phyloP scores from a whole-genome alignment of 37 sponge, comb jelly and placozoan species.

The Spongilla lacustris region DNA sequence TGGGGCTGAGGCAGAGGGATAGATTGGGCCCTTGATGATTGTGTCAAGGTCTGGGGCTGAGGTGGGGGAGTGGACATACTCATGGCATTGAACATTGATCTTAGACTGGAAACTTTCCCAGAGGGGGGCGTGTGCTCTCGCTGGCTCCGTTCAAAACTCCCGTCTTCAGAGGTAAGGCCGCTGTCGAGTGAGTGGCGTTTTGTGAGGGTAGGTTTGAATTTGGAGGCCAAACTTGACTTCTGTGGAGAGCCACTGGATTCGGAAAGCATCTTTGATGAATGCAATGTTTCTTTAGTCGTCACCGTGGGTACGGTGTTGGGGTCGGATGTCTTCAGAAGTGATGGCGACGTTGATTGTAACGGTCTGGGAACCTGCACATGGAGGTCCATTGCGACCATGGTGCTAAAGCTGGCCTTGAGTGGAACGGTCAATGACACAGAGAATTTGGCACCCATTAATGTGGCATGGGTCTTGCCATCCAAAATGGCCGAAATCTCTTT shows the following conservation, averaged over 20 bases:
- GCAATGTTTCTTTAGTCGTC: not conserved
- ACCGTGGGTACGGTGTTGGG: not conserved
- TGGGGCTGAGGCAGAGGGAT: not conserved
- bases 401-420: not conserved
- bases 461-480: not conserved
- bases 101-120: constrained; percentile 45
- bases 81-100: constrained; percentile 35
- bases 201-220: not conserved
- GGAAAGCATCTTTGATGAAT: not conserved
- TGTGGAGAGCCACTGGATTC: not conserved
- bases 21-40: not conserved
- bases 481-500: not conserved
- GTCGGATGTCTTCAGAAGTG: not conserved
- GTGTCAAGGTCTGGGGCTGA: not conserved
- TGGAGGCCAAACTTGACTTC: not conserved
- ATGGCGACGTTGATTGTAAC: not conserved
- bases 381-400: not conserved
- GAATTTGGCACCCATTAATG: not conserved
- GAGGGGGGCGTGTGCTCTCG: not conserved
- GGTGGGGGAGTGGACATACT: not conserved
- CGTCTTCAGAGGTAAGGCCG: not conserved
- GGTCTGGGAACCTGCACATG: not conserved
- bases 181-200: not conserved
- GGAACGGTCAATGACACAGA: not conserved
- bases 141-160: not conserved